Percentiles rank a stretch among this genome's conserved stretches.
Conservation (phyloP, 35 echinoderm and acorn worm genomes). For the Anneissia japonica region DNA sequence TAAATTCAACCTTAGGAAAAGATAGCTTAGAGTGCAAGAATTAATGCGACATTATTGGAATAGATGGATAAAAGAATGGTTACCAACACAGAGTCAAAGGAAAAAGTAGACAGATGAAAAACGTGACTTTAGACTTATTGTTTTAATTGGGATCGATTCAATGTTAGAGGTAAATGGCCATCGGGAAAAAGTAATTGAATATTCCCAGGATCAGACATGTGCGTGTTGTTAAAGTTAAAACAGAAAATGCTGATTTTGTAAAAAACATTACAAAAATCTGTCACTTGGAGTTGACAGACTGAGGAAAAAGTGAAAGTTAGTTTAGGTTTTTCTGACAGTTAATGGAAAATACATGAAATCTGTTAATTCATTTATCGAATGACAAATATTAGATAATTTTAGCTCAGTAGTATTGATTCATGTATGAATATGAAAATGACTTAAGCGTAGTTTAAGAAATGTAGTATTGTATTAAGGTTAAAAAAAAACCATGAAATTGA, state of each 20-base stretch:
- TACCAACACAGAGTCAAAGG: constrained; percentile 12
- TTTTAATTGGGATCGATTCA: background rate
- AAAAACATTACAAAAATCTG: constrained; percentile 18
- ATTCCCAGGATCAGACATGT: constrained; percentile 13
- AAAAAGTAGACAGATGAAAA: constrained; percentile 44
- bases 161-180: background rate
- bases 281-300: constrained; percentile 24
- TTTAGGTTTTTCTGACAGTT: no score
- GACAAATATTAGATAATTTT: no score
- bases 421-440: no score
- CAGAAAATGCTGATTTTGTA: background rate
- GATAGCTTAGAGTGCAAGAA: constrained; percentile 45
- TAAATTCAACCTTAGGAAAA: constrained; percentile 4
- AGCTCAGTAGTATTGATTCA: no score
- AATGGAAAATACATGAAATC: no score
- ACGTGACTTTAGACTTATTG: constrained; percentile 18
- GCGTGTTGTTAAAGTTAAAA: constrained; percentile 8
- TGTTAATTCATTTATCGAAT: no score
- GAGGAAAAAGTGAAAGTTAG: no score
- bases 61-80: constrained; percentile 42
- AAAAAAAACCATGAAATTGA: no score
- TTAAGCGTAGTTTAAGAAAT: no score
- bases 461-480: no score
- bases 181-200: background rate
- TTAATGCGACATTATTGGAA: constrained; percentile 28